These are phyloP conservation scores for Periophthalmus modestus DNA, from an alignment of 2,113 vertebrate genomes.

Conservation along the genomic window DNA sequence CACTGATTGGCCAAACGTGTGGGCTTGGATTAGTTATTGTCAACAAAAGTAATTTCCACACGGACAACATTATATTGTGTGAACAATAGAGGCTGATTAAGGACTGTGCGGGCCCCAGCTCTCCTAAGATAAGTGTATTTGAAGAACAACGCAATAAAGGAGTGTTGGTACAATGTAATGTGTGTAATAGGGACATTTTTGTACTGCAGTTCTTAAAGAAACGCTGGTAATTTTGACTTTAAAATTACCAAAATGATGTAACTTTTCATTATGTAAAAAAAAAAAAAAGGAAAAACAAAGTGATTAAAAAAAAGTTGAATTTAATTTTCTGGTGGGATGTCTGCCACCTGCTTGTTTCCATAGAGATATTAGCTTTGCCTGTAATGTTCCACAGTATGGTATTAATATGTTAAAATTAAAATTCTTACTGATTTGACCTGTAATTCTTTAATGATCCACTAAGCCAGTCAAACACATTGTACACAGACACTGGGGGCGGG, in stretches of 20 bases:
- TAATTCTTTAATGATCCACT: too few relatives aligned
- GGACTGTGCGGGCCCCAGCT: slow-evolving; percentile 10
- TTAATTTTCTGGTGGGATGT: too few relatives aligned
- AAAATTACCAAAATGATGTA: neutral
- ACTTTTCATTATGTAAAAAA: neutral
- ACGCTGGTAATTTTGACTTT: neutral
- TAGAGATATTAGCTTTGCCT: too few relatives aligned
- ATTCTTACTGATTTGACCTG: too few relatives aligned
- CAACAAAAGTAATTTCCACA: slow-evolving; percentile 21
- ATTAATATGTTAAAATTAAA: neutral
- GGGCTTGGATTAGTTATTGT: slow-evolving; percentile 50
- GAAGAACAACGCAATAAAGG: slow-evolving; percentile 7
- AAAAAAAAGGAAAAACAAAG: too few relatives aligned
- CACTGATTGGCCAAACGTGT: slow-evolving; percentile 30
- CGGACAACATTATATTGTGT: slow-evolving; percentile 22
- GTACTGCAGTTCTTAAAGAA: neutral
- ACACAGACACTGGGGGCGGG: too few relatives aligned
- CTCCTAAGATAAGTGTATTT: slow-evolving; percentile 12
- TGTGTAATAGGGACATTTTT: neutral
- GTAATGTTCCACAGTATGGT: neutral
- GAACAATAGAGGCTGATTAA: slow-evolving; percentile 52
- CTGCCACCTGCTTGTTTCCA: too few relatives aligned
- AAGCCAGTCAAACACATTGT: too few relatives aligned
- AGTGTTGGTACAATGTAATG: neutral
- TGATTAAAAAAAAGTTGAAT: too few relatives aligned